These are phyloP conservation scores for Alcedo atthis DNA, from an alignment of 2,797 vertebrate species.

Conservation along the genomic window DNA sequence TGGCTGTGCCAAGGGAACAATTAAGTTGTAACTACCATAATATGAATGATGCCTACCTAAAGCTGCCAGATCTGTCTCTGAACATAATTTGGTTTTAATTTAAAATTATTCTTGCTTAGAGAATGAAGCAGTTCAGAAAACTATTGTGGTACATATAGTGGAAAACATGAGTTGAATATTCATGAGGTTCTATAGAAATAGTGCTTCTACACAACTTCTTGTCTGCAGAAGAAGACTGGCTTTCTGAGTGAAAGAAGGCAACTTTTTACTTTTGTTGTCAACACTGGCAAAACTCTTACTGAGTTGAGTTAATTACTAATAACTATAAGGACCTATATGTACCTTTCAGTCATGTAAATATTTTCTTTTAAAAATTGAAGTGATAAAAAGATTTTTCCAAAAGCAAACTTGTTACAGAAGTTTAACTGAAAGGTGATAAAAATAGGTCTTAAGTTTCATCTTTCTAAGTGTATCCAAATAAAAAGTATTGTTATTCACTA, in stretches of 20 bases:
- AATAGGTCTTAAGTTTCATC: neutral
- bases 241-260: neutral
- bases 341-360: neutral
- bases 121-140: neutral
- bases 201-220: neutral
- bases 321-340: neutral
- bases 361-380: neutral
- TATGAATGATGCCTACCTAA: neutral
- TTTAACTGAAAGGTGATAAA: neutral
- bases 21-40: neutral
- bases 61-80: neutral
- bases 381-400: neutral
- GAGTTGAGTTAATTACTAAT: neutral
- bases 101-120: neutral
- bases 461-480: neutral
- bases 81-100: neutral
- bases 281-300: neutral
- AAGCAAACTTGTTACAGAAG: neutral
- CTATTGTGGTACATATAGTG: neutral
- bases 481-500: neutral
- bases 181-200: neutral
- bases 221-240: neutral
- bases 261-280: neutral
- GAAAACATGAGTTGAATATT: neutral
- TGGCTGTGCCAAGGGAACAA: neutral